phyloP scores from a whole-genome alignment of 2,113 vertebrate genomes.

The Megaceryle torquata region DNA sequence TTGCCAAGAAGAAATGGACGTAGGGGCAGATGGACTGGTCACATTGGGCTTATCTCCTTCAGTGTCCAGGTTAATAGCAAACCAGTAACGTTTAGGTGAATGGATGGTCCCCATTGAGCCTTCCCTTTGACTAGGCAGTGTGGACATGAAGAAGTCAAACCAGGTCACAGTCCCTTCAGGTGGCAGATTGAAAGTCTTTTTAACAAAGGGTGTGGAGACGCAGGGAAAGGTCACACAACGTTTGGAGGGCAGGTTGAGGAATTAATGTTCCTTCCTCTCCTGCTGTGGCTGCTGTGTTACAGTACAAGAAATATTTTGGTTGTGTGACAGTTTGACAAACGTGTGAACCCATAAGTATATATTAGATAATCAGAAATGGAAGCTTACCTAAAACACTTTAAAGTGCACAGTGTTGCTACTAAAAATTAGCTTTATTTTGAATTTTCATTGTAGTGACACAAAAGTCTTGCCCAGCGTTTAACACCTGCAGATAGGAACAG shows the following conservation, averaged over 20 bases:
- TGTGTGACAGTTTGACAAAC: neutral
- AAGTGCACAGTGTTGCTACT: neutral
- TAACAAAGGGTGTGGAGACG: neutral
- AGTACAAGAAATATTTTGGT: neutral
- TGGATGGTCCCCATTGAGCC: neutral
- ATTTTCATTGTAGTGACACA: neutral
- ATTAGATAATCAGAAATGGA: neutral
- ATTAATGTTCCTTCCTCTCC: neutral
- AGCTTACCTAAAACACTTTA: neutral
- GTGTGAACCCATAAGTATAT: neutral
- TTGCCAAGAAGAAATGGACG: neutral
- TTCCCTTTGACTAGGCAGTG: neutral
- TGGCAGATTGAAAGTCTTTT: neutral
- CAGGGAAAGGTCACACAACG: neutral
- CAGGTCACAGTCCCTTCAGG: neutral
- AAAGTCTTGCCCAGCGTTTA: neutral
- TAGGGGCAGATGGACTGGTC: neutral
- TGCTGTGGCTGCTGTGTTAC: neutral
- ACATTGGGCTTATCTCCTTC: neutral
- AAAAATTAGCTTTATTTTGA: neutral
- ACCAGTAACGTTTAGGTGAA: neutral
- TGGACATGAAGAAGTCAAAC: neutral
- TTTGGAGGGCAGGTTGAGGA: neutral
- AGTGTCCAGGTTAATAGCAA: neutral
- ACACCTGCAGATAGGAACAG: conserved; percentile 51